Evolutionary conservation across 1,140 invertebrate species (phyloP).

Genomic region (Hypothenemus hampei): DNA sequence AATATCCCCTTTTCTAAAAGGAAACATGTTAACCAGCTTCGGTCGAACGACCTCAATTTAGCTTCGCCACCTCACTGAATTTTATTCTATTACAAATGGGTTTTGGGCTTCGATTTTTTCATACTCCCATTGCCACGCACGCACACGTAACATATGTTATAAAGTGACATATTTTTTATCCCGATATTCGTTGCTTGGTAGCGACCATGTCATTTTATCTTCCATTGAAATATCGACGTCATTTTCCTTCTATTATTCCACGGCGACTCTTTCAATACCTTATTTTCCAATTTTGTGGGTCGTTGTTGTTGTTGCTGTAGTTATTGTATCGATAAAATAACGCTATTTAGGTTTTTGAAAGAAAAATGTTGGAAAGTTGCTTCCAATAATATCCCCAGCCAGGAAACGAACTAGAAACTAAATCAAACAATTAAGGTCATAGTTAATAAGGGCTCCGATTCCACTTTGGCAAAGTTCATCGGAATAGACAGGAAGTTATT

Average conservation of each 20-base stretch:
- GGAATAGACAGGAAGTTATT: too few species aligned
- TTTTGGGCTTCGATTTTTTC: constrained; percentile 11
- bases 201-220: constrained; percentile 16
- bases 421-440: too few species aligned
- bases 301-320: not conserved
- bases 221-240: constrained; percentile 18
- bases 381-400: too few species aligned
- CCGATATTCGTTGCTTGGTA: constrained; percentile 12
- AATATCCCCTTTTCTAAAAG: constrained; percentile 13
- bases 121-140: too few species aligned
- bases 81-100: constrained; percentile 23
- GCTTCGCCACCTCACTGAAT: constrained; percentile 17
- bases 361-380: too few species aligned
- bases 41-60: constrained; percentile 3
- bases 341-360: too few species aligned
- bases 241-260: constrained; percentile 11
- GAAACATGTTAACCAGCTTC: constrained; percentile 18
- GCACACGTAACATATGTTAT: constrained; percentile 16
- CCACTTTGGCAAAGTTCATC: too few species aligned
- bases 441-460: too few species aligned
- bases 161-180: constrained; percentile 20
- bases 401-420: too few species aligned
- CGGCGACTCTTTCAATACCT: too few species aligned
- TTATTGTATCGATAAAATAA: too few species aligned
- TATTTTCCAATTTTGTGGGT: constrained; percentile 9